These are phyloP conservation scores for Geotrypetes seraphini DNA, from an alignment of 2,797 vertebrate genomes.

Conservation along the genomic window DNA sequence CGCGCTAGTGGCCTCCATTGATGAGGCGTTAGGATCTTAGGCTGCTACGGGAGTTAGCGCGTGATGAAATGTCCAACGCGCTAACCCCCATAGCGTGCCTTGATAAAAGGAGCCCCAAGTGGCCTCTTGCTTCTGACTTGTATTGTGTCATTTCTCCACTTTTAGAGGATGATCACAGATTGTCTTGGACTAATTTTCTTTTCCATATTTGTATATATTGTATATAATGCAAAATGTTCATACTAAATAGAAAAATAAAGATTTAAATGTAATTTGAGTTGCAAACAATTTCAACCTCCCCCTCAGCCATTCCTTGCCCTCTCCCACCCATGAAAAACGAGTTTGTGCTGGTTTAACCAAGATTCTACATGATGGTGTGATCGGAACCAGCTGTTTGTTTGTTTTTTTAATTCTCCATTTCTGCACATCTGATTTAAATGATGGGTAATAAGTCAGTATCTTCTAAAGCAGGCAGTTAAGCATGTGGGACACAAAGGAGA, in stretches of 20 bases:
- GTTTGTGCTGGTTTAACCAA: slow-evolving; percentile 13
- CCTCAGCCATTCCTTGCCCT: too few species aligned
- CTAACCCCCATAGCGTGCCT: too few species aligned
- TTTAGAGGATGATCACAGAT: neutral
- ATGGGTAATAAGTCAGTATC: neutral
- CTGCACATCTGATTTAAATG: slow-evolving; percentile 2
- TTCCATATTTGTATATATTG: neutral
- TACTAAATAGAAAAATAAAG: too few species aligned
- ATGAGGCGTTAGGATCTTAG: too few species aligned
- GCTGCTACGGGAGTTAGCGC: too few species aligned
- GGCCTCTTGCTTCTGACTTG: neutral
- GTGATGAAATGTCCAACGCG: too few species aligned
- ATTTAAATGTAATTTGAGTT: slow-evolving; percentile 17
- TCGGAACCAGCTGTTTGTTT: slow-evolving; percentile 16
- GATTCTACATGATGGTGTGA: slow-evolving; percentile 4
- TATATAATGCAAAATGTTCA: slow-evolving; percentile 12
- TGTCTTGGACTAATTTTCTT: slow-evolving; percentile 2
- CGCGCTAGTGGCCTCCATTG: too few species aligned
- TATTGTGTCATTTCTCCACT: slow-evolving; percentile 3
- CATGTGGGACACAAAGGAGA: neutral
- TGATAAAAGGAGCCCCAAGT: too few species aligned
- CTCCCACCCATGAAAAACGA: slow-evolving; percentile 28
- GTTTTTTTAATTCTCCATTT: too few species aligned
- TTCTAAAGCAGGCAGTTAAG: neutral
- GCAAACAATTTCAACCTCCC: slow-evolving; percentile 35